Base-by-base conservation (phyloP, 1,140 invertebrate genomes). In the Oedothorax gibbosus region DNA sequence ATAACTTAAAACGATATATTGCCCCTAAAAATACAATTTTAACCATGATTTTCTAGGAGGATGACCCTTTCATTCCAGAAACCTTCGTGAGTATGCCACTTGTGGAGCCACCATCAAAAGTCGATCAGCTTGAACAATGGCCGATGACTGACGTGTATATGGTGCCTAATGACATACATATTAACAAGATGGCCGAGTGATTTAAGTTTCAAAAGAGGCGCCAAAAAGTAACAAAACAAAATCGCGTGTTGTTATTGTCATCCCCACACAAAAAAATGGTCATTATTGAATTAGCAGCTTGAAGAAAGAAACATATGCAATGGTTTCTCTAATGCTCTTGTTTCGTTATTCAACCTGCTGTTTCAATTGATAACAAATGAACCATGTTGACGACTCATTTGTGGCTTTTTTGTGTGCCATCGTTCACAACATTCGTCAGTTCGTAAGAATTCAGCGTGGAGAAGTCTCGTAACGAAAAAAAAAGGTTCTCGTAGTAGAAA, bases 351-450 rank as follows among this genome's bases (percentile, higher is more conserved):
- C 35, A 35, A 35, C 35, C 35, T 35, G 35, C 35, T 35, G 35
- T 35, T 35, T 35, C 35, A 82, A 82, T 82, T 82, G 80, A 73
- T 82, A 82, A 82, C 80, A 82, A 82, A 82, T 82, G 80, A 82
- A 69, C 79, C 79, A 14, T 82, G 65, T 73, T 77, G 80, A 73
- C 68, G 57, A 73, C 80, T 82, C 54, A 82, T 72, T 82, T 73
- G 69, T 62, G 64, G 9, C 56, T 35, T 35, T 35, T 35, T 35
- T 35, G 35, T 35, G 35, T 53, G 66, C 21, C 15, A 53, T 80
- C 35, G 49, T 80, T 80, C 51, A 35, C 77, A 71, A 76, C 69
- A 84, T 84, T 72, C 81, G 81, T 75, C 53, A 51, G 49, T 35
- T 75, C 14, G 54, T 60, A 75, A 75, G 72, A 75, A 20, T 15